Evolutionary conservation across 2,797 vertebrate genomes (phyloP), one percentile per base, ranked within the genome.

Genomic region (Catostomus latipinnis): DNA sequence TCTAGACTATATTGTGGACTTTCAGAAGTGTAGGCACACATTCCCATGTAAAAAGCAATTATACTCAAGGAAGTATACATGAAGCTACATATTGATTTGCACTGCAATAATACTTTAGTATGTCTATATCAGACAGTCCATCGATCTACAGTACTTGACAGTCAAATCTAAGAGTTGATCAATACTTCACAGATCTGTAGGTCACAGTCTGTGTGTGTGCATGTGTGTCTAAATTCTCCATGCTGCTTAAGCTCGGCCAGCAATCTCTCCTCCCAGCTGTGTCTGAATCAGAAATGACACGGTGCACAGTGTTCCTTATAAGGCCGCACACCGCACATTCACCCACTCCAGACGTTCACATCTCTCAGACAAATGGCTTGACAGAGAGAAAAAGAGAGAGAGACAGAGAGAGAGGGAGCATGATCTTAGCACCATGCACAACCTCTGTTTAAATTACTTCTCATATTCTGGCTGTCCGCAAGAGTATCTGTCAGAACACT

Each of bases 351-450:
- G 76, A 78, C 76, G 11, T 54, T 78, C 76, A 63, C 57, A 58
- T 78, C 76, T 63, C 54, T 78, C 76, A 81, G 58, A 76, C 66
- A 76, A 71, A 81, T 34, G 66, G 34, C 57, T 67, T 69, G 49
- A 74, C 18, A 48, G 62, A 65, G 18, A 12, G 52, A 53, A 43
- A 16, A 4, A 58, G 13, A 18, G 53, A 45, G 14, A 74, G 71
- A 50, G 48, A 81, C 65, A 79, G 16, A 67, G 50, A 67, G 22
- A 66, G 22, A 66, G 22, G 62, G 16, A 84, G 72, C 48, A 43
- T 69, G 70, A 66, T 71, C 50, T 71, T 71, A 22, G 68, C 76
- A 71, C 58, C 49, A 62, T 4, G 67, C 67, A 63, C 48, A 71
- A 68, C 60, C 76, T 71, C 58, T 71, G 76, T 65, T 65, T 65